Percentiles rank a stretch among this genome's conserved stretches.
phyloP scores from a whole-genome alignment of 2,888 invertebrate species.

The Mesochorus sp. region DNA sequence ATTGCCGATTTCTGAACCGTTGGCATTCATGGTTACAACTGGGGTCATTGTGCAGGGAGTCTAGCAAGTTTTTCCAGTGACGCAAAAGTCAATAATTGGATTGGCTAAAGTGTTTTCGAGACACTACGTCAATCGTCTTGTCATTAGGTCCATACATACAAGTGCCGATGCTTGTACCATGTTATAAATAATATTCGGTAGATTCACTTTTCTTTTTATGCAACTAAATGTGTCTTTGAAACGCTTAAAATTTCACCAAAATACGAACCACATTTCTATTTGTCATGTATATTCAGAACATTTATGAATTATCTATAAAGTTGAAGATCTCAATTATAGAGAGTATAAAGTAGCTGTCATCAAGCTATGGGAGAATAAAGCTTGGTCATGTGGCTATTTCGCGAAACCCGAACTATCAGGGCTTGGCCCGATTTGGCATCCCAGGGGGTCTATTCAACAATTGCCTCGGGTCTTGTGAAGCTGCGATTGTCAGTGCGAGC shows the following conservation, averaged over 20 bases:
- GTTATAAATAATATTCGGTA: too few relatives aligned
- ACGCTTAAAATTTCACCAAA: too few relatives aligned
- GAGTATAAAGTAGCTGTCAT: conserved; percentile 23
- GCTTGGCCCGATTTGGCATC: conserved; percentile 4
- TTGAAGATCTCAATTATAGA: conserved; percentile 33
- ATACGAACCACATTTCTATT: neutral
- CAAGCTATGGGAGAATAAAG: neutral
- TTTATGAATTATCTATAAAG: neutral
- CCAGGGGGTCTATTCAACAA: conserved; percentile 41
- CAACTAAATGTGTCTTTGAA: too few relatives aligned
- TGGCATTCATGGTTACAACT: neutral
- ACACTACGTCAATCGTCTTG: neutral
- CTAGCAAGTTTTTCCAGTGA: conserved; percentile 26
- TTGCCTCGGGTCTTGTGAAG: conserved; percentile 34
- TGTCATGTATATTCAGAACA: conserved; percentile 18
- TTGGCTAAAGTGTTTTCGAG: conserved; percentile 13
- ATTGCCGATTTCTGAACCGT: conserved; percentile 3
- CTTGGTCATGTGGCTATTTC: conserved; percentile 14
- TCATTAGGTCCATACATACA: neutral
- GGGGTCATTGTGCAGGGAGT: neutral
- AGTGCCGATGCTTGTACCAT: neutral
- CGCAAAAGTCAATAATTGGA: conserved; percentile 52
- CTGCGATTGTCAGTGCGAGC: conserved; percentile 42
- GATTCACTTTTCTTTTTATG: too few relatives aligned
- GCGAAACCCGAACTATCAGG: conserved; percentile 33